Base-by-base conservation (phyloP, 2,797 vertebrate species). In the Dromococcyx pavoninus region DNA sequence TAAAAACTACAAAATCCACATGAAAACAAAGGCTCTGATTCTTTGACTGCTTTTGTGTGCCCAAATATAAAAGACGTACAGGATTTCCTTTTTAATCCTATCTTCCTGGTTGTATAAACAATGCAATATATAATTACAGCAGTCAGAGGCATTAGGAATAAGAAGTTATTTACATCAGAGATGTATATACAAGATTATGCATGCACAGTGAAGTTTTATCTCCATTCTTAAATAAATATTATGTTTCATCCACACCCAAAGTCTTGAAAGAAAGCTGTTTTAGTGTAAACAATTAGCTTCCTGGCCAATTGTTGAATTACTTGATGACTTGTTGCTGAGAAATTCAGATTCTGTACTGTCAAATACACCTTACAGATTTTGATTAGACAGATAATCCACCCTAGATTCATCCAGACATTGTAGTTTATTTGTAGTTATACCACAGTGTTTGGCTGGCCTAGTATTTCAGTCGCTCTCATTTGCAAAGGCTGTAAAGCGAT, bases 171-270 rank as follows among this genome's bases (percentile, higher is more conserved):
- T 95, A 91, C 88, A 92, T 61, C 86, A 82, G 83, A 94, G 90
- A 93, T 91, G 91, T 80, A 95, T 76, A 88, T 46, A 88, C 1
- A 7, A 90, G 94, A 92, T 95, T 92, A 91, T 81, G 57, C 39
- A 32, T 77, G 72, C 79, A 91, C 43, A 65, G 76, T 48, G 65
- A 88, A 79, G 56, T 91, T 94, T 96, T 91, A 95, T 93, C 93
- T 88, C 44, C 56, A 50, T 82, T 80, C 81, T 92, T 92, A 95
- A 93, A 89, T 92, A 95, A 97, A 94, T 96, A 95, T 93, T 93
- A 80, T 93, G 91, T 56, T 92, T 92, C 66, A 75, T 72, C 82
- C 94, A 93, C 94, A 94, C 94, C 92, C 76, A 50, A 35, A 90
- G 74, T 64, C 86, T 84, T 95, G 92, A 93, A 95, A 95, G 92